Conservation (phyloP, 2,797 vertebrate genomes). For the Sphenodon punctatus region DNA sequence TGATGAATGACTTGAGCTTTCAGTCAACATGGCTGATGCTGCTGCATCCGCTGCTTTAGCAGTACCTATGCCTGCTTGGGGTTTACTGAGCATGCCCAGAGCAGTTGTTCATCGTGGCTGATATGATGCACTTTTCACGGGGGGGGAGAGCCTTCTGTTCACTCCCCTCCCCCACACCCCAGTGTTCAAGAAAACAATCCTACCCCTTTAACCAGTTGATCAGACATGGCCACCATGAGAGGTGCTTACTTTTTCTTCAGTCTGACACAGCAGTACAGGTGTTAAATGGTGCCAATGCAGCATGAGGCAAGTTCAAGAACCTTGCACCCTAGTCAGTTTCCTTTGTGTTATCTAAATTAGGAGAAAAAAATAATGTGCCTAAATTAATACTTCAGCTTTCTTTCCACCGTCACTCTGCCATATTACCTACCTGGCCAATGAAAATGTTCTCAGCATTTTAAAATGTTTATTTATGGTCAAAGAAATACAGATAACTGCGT, state of each 20-base stretch:
- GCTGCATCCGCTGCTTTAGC: too few relatives aligned
- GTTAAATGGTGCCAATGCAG: constrained; percentile 46
- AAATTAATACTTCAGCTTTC: constrained; percentile 47
- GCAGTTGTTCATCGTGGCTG: background rate
- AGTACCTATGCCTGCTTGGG: accelerated
- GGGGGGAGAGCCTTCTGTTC: background rate
- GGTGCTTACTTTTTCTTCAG: background rate
- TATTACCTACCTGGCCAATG: constrained; percentile 67
- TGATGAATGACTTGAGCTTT: background rate
- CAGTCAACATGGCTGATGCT: background rate
- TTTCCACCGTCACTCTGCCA: constrained; percentile 54
- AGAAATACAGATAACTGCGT: constrained; percentile 49
- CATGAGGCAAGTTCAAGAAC: constrained; percentile 44
- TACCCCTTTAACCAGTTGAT: background rate
- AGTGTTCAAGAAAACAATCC: background rate
- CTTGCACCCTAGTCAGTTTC: constrained; percentile 37
- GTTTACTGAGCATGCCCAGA: background rate
- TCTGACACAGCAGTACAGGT: background rate
- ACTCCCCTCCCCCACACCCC: background rate
- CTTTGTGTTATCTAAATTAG: constrained; percentile 30
- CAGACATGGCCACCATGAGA: too few relatives aligned
- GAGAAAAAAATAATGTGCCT: constrained; percentile 52
- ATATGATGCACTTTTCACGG: background rate
- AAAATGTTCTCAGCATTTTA: constrained; percentile 63
- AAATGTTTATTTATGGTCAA: constrained; percentile 75